phyloP scores from a whole-genome alignment of 2,888 invertebrate genomes.

The Mechanitis messenoides region DNA sequence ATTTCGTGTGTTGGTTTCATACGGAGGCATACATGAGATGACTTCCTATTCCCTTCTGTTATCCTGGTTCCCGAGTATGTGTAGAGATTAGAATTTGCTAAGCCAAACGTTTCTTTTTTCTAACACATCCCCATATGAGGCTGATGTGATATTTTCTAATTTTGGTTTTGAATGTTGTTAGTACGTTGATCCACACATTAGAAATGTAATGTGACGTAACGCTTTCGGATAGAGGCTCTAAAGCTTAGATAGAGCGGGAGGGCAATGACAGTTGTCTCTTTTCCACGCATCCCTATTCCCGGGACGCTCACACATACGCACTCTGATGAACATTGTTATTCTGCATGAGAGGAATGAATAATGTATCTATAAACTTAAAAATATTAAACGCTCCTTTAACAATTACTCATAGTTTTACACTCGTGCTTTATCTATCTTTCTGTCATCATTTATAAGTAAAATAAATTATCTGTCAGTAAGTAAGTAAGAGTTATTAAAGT shows the following conservation, averaged over 20 bases:
- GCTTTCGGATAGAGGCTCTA: conserved; percentile 29
- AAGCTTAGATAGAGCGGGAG: conserved; percentile 27
- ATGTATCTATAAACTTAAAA: no score
- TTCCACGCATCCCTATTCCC: conserved; percentile 25
- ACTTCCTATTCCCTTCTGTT: conserved; percentile 57
- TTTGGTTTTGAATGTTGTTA: conserved; percentile 14
- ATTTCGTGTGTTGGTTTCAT: conserved; percentile 59
- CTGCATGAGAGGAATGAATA: not conserved
- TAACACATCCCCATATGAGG: conserved; percentile 51
- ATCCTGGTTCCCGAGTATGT: conserved; percentile 72
- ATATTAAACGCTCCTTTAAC: no score
- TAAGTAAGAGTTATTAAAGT: no score
- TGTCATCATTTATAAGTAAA: no score
- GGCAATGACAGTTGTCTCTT: conserved; percentile 7
- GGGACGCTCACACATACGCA: conserved; percentile 30
- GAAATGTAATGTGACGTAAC: conserved; percentile 2
- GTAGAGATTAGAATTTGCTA: conserved; percentile 76
- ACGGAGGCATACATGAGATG: conserved; percentile 59
- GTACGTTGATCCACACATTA: not conserved
- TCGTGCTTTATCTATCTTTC: no score
- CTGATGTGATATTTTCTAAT: conserved; percentile 49
- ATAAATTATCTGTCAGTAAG: no score
- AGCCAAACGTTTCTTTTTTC: conserved; percentile 72
- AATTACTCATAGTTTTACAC: no score
- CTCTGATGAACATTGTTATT: not conserved